Base-by-base conservation (phyloP, 2,113 vertebrate species). In the Cephalopholis sonnerati region DNA sequence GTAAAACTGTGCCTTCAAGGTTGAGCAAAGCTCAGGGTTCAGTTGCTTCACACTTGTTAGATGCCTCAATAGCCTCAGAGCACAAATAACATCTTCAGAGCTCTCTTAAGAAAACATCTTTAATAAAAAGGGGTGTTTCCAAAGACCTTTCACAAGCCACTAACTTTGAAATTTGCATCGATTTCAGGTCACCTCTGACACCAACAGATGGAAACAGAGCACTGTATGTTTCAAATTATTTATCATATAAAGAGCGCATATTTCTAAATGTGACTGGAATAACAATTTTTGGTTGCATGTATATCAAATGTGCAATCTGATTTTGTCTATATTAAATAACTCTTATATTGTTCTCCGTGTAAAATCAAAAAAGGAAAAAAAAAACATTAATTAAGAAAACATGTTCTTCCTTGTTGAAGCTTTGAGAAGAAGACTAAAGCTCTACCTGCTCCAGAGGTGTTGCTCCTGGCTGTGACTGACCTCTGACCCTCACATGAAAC, bases 401-500 rank as follows among this genome's bases (percentile, higher is more conserved):
- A 29, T 90, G 81, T 75, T 25, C 25, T 10, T 65, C 76, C 32
- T 74, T 61, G 65, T 74, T 61, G 57, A 77, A 71, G 22, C 20
- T 25, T 51, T 63, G 24, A 29, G 32, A 74, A 66, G 54, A 24
- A 83, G 81, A 68, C 51, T 57, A 27, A 62, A 84, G 50, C 68
- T 61, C 24, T 66, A 75, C 39, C 74, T 90, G 74, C 58, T 48
- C 59, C 41, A 71, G 71, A 79, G 89, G 74, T 53, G n/a, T 74
- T 3, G 7, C 91, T 90, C 51, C 63, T 55, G 73, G 89, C 83
- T 67, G 72, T 78, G 68, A 65, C 3, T 81, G 88, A 87, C 82
- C 88, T 89, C 77, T 90, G 87, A 90, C 90, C 89, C 74, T 24
- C 44, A 79, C 76, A 79, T 88, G 79, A 91, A 93, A 92, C 22